Base-by-base conservation (phyloP, 1,140 invertebrate species). In the Centruroides vittatus region DNA sequence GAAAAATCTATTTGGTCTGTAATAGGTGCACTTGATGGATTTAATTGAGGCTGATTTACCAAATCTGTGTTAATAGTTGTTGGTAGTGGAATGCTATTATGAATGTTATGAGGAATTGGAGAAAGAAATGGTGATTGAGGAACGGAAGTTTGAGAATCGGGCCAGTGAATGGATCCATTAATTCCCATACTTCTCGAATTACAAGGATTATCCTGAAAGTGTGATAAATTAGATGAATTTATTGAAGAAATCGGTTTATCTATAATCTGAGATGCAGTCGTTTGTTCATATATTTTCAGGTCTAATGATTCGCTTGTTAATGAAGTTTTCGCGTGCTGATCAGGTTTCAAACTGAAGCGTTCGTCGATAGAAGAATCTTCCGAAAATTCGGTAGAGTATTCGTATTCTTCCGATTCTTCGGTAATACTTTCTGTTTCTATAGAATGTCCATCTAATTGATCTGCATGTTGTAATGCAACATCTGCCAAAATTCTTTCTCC, bases 391-490 rank as follows among this genome's bases (percentile, higher is more conserved):
- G 54, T 49, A 41, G 35, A 47, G 11, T n/a, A 51, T 35, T 13
- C 13, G 1, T 54, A 41, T 23, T n/a, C 41, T 35, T 54, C 55
- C 51, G 48, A 59, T 36, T 13, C 12, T 47, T 10, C 6, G 23
- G 52, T 59, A 51, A 47, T 35, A 52, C 10, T 34, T 46, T 51
- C 56, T 13, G 12, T 46, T 48, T 58, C 60, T 4, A 49, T 35
- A 49, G 49, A 34, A 3, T 41, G 60, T 11, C 8, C 10, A 13
- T 54, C 13, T 7, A 66, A 51, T 56, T 60, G 46, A 36, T 61
- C 57, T 12, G 61, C 61, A 41, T 65, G 59, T 12, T 59, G 41
- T 46, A 62, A 48, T 36, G 67, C 60, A 12, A 62, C 63, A 54
- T 47, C 8, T 23, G 60, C 56, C 51, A 68, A 56, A 47, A 63